These are phyloP conservation scores for Astyanax mexicanus DNA, from an alignment of 2,797 vertebrate species.

Conservation along the genomic window DNA sequence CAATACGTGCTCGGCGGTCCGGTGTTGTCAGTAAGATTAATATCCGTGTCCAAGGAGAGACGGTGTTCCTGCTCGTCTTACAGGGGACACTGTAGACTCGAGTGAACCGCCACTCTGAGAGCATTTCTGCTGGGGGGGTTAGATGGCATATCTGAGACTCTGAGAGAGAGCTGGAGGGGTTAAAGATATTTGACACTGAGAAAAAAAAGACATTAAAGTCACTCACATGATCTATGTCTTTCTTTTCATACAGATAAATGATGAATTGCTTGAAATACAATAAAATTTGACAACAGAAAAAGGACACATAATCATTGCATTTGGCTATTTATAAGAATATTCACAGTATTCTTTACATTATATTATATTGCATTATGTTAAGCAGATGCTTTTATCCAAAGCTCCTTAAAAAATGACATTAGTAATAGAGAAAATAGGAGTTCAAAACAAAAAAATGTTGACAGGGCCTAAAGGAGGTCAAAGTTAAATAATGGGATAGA, in stretches of 20 bases:
- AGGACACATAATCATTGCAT: no score
- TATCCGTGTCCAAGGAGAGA: slow-evolving; percentile 30
- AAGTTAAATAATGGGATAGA: no score
- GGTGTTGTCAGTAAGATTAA: slow-evolving; percentile 13
- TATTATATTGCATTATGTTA: no score
- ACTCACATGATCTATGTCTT: no score
- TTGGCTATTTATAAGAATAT: no score
- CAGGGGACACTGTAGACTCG: background rate
- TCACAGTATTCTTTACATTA: no score
- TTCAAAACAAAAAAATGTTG: no score
- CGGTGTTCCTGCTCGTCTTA: slow-evolving; percentile 19
- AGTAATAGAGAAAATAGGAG: no score
- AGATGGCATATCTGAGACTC: slow-evolving; percentile 11
- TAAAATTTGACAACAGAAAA: background rate
- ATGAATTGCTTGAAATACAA: background rate
- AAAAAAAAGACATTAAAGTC: background rate
- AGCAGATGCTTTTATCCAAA: no score
- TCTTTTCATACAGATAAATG: background rate
- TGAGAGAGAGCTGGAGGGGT: background rate
- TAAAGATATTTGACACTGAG: background rate
- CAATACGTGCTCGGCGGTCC: background rate
- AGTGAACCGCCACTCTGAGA: slow-evolving; percentile 21
- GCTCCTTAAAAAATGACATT: no score
- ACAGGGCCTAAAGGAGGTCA: no score
- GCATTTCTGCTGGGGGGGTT: background rate